A percentile compares a stretch with the other conserved stretches of the same genome.
phyloP scores from a whole-genome alignment of 2,113 vertebrate species.

The Nansenia antarctica region DNA sequence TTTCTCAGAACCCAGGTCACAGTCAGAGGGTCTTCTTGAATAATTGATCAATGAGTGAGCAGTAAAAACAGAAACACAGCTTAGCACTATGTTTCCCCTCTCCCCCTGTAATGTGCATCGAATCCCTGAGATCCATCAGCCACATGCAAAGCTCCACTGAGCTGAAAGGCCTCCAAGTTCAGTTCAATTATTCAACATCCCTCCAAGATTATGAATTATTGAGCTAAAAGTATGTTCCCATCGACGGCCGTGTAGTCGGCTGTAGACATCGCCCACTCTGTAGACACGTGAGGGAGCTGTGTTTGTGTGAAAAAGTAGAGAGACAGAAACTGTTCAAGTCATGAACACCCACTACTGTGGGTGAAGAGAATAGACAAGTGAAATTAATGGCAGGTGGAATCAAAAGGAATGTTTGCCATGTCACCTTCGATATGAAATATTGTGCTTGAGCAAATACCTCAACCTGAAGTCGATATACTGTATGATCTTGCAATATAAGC shows the following conservation, averaged over 20 bases:
- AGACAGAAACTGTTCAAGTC: conserved; percentile 36
- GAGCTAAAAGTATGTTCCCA: conserved; percentile 81
- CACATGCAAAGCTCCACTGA: conserved; percentile 76
- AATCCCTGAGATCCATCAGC: conserved; percentile 79
- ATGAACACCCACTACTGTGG: conserved; percentile 17
- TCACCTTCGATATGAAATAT: neutral
- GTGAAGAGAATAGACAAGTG: conserved; percentile 23
- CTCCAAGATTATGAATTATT: conserved; percentile 82
- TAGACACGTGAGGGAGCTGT: conserved; percentile 52
- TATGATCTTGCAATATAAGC: conserved; percentile 28
- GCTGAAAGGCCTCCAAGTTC: conserved; percentile 83
- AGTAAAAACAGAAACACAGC: conserved; percentile 79
- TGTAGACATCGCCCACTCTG: conserved; percentile 59
- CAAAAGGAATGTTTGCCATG: conserved; percentile 8
- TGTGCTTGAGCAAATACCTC: conserved; percentile 4
- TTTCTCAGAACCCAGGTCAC: conserved; percentile 70
- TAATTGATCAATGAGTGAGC: conserved; percentile 79
- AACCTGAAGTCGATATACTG: conserved; percentile 17
- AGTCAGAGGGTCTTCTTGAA: conserved; percentile 72
- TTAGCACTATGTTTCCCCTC: conserved; percentile 77
- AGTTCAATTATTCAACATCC: conserved; percentile 84
- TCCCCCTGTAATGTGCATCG: conserved; percentile 72
- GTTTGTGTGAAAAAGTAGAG: conserved; percentile 42
- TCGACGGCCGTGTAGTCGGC: conserved; percentile 65
- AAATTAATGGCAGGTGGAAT: conserved; percentile 17